These are phyloP conservation scores for Muscicapa comitata DNA, from an alignment of 2,797 vertebrate species.

Conservation along the genomic window DNA sequence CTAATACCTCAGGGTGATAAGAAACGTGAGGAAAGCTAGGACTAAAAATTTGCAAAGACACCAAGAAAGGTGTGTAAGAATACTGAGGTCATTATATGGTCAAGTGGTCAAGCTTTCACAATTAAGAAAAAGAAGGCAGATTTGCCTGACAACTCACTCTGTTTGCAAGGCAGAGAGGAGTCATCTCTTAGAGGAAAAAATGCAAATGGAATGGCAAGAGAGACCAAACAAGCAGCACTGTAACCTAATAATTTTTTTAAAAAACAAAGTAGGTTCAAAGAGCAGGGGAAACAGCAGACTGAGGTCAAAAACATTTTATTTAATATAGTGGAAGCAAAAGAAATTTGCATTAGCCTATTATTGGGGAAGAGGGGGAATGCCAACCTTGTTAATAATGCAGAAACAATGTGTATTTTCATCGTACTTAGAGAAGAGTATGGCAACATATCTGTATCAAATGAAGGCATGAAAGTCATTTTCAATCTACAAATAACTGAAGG, in stretches of 20 bases:
- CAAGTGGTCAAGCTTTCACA: not conserved
- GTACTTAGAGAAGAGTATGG: not conserved
- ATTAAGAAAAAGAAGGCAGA: not conserved
- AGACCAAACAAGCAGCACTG: not conserved
- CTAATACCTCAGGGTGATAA: not conserved
- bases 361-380: not conserved
- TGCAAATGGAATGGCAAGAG: not conserved
- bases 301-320: not conserved
- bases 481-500: not conserved
- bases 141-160: not conserved
- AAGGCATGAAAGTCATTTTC: constrained; percentile 1
- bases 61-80: not conserved
- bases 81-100: not conserved
- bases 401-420: not conserved
- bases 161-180: not conserved
- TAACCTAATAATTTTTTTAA: not conserved
- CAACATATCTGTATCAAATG: not conserved
- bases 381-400: not conserved
- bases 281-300: not conserved
- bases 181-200: not conserved
- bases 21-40: not conserved
- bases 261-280: not conserved
- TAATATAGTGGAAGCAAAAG: not conserved
- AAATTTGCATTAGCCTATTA: not conserved
- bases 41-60: constrained; percentile 18